Evolutionary conservation across 2,797 vertebrate species (phyloP).

Genomic region (Graptemys geographica): DNA sequence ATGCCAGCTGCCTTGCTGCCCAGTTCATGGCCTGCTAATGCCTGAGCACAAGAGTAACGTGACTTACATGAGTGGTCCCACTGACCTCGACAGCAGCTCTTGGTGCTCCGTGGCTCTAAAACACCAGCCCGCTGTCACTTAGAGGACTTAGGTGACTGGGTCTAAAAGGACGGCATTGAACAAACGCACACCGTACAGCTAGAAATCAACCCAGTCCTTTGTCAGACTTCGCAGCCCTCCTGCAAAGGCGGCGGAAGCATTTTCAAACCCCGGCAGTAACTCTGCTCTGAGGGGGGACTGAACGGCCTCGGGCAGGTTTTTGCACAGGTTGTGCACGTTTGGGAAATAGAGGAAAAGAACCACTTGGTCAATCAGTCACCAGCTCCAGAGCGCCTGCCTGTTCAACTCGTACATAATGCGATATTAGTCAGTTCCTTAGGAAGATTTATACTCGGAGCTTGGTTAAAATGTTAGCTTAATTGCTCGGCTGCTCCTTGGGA

Average conservation of each 20-base stretch:
- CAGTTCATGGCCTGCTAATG: not conserved
- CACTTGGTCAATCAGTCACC: conserved; percentile 47
- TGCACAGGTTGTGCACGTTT: not conserved
- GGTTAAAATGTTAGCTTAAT: conserved; percentile 50
- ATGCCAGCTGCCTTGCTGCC: not conserved
- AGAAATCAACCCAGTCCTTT: not conserved
- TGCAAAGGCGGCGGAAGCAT: fast-evolving
- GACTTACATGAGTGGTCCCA: not conserved
- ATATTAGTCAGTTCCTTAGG: not conserved
- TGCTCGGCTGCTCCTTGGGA: not conserved
- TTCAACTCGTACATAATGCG: not conserved
- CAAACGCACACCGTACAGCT: too few species aligned
- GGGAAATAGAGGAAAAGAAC: not conserved
- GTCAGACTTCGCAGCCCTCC: not conserved
- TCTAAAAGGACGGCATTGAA: not conserved
- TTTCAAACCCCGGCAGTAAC: fast-evolving
- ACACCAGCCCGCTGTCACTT: not conserved
- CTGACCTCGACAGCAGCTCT: fast-evolving
- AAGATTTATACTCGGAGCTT: not conserved
- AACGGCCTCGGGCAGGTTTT: not conserved
- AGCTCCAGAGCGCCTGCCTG: not conserved
- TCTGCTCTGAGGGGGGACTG: not conserved
- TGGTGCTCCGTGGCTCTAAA: not conserved
- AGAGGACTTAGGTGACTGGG: fast-evolving
- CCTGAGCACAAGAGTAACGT: not conserved